These are phyloP conservation scores for Delphinus delphis DNA, from an alignment of 2,113 vertebrate genomes.

Conservation along the genomic window DNA sequence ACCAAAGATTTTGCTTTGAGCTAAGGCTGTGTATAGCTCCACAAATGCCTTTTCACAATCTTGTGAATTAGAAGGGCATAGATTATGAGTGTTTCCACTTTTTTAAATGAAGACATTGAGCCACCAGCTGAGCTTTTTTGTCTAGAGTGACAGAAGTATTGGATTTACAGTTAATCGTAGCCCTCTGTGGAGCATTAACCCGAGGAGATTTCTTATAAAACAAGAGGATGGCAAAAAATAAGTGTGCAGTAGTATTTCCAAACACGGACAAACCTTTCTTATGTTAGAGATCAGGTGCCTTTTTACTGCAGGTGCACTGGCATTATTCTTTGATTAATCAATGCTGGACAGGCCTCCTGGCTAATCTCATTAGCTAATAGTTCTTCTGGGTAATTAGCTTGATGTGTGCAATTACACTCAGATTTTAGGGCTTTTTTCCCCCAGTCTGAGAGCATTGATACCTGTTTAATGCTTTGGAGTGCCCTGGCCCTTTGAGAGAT, in stretches of 20 bases:
- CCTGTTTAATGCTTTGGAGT: constrained; percentile 53
- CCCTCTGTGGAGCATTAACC: background rate
- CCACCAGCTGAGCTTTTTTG: background rate
- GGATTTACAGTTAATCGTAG: background rate
- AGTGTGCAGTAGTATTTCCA: constrained; percentile 4
- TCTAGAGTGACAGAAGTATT: background rate
- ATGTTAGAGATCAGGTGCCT: constrained; percentile 47
- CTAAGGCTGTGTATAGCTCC: background rate
- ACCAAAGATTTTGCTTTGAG: constrained; percentile 39
- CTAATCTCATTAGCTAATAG: constrained; percentile 80
- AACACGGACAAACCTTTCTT: background rate
- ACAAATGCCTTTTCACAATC: background rate
- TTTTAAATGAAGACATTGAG: background rate
- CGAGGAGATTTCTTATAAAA: background rate
- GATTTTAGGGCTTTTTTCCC: constrained; percentile 61
- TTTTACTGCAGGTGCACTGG: constrained; percentile 72
- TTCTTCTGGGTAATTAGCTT: constrained; percentile 77
- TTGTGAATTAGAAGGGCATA: background rate
- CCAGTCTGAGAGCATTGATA: constrained; percentile 52
- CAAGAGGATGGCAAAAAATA: background rate
- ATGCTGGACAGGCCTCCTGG: constrained; percentile 67
- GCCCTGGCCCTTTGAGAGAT: background rate
- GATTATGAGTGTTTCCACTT: background rate
- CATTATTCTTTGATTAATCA: constrained; percentile 77
- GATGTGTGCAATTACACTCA: constrained; percentile 76